A percentile compares a stretch with the other conserved stretches of the same genome.
Evolutionary conservation across 2,888 invertebrate genomes (phyloP).

Genomic region (Schrankia costaestrigalis): DNA sequence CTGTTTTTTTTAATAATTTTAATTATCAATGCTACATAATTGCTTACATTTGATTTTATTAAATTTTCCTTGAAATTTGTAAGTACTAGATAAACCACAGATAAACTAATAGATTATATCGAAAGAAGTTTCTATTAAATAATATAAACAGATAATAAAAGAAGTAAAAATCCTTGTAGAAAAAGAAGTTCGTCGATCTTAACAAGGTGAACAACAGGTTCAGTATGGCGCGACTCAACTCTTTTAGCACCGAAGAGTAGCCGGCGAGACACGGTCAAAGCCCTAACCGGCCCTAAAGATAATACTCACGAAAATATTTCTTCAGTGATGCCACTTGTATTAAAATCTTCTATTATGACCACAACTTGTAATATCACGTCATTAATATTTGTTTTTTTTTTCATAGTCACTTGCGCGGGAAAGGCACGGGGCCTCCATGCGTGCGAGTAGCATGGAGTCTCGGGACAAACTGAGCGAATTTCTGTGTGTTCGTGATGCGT

Average conservation of each 20-base stretch:
- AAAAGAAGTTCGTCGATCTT: constrained; percentile 53
- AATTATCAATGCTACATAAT: too few relatives aligned
- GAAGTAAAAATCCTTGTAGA: too few relatives aligned
- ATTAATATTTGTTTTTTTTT: constrained; percentile 50
- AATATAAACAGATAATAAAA: too few relatives aligned
- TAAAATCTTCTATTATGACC: constrained; percentile 32
- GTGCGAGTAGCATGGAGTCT: constrained; percentile 63
- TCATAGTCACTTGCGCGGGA: constrained; percentile 68
- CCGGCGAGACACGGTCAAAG: constrained; percentile 49
- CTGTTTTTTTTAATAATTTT: too few relatives aligned
- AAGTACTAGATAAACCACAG: too few relatives aligned
- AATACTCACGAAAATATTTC: constrained; percentile 62
- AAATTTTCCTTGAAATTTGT: too few relatives aligned
- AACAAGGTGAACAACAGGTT: constrained; percentile 64
- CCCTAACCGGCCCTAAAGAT: constrained; percentile 37
- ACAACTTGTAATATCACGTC: constrained; percentile 44
- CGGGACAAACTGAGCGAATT: constrained; percentile 72
- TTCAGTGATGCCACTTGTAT: constrained; percentile 44
- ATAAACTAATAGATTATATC: too few relatives aligned
- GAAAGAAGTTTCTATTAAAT: too few relatives aligned
- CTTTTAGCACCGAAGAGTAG: constrained; percentile 46
- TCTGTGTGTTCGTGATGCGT: constrained; percentile 70
- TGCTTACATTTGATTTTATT: too few relatives aligned
- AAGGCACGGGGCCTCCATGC: constrained; percentile 52
- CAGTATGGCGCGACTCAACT: constrained; percentile 48